Evolutionary conservation across 2,113 vertebrate genomes (phyloP).

Genomic region (Malaclemys terrapin): DNA sequence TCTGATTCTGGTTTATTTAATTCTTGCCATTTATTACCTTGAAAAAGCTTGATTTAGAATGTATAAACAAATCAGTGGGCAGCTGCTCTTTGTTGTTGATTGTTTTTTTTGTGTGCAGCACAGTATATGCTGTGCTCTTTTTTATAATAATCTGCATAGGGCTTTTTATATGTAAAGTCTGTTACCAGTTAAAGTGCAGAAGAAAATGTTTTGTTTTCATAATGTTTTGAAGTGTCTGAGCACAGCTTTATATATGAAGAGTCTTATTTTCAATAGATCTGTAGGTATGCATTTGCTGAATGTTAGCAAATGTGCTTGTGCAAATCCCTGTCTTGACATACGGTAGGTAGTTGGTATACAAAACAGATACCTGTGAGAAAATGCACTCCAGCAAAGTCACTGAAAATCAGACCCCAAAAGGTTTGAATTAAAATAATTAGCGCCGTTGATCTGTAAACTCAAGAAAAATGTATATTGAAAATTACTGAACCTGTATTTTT

Average conservation of each 20-base stretch:
- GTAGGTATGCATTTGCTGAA: background rate
- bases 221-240: background rate
- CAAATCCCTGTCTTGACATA: background rate
- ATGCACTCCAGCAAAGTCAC: accelerated
- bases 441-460: background rate
- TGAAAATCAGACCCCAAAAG: background rate
- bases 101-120: background rate
- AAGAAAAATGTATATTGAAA: background rate
- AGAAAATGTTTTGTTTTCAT: background rate
- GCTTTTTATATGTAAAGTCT: background rate
- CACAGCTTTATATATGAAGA: background rate
- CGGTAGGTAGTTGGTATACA: background rate
- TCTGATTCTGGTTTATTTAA: background rate
- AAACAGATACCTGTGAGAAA: background rate
- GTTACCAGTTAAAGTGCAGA: background rate
- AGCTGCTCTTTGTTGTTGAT: background rate
- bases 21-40: background rate
- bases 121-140: background rate
- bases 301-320: background rate
- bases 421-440: background rate
- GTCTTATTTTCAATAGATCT: background rate
- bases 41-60: background rate
- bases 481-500: background rate
- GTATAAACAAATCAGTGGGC: background rate
- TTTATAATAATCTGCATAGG: background rate